Evolutionary conservation across 2,797 vertebrate genomes (phyloP).

Genomic region (Parotocinclus haroldoi): DNA sequence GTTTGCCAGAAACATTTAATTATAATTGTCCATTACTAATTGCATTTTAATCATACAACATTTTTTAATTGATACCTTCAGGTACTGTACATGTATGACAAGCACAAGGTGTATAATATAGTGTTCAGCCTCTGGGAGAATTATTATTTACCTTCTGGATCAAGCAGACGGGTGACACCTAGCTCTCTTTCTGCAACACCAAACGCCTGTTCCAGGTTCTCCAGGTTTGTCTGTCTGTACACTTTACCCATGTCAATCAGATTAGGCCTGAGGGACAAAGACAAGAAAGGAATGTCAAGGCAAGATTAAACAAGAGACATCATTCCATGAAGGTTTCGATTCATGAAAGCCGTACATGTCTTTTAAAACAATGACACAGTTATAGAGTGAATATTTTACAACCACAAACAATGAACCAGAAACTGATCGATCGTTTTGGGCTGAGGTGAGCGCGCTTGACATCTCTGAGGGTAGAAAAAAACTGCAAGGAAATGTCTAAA

Average conservation of each 20-base stretch:
- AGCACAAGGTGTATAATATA: slow-evolving; percentile 3
- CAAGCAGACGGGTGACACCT: slow-evolving; percentile 88
- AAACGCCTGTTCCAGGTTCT: slow-evolving; percentile 96
- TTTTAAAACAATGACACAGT: slow-evolving; percentile 2
- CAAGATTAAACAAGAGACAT: slow-evolving; percentile 5
- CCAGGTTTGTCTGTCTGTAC: slow-evolving; percentile 83
- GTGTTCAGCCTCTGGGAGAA: slow-evolving; percentile 4
- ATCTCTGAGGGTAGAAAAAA: no score
- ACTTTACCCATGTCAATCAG: slow-evolving; percentile 89
- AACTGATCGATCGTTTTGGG: no score
- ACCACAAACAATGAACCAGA: neutral
- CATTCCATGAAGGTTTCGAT: neutral
- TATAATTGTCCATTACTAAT: neutral
- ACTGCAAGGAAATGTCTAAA: no score
- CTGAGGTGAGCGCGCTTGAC: no score
- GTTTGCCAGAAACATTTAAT: no score
- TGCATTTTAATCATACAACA: neutral
- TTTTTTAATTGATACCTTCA: slow-evolving; percentile 5
- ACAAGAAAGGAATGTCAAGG: neutral
- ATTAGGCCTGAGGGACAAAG: slow-evolving; percentile 68
- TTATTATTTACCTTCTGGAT: slow-evolving; percentile 81
- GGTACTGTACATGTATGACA: neutral
- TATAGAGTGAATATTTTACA: neutral
- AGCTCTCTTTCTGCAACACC: slow-evolving; percentile 83
- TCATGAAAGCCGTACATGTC: neutral